These are phyloP conservation scores for Trypoxylus dichotomus DNA, from an alignment of 1,140 invertebrate species.

Conservation along the genomic window DNA sequence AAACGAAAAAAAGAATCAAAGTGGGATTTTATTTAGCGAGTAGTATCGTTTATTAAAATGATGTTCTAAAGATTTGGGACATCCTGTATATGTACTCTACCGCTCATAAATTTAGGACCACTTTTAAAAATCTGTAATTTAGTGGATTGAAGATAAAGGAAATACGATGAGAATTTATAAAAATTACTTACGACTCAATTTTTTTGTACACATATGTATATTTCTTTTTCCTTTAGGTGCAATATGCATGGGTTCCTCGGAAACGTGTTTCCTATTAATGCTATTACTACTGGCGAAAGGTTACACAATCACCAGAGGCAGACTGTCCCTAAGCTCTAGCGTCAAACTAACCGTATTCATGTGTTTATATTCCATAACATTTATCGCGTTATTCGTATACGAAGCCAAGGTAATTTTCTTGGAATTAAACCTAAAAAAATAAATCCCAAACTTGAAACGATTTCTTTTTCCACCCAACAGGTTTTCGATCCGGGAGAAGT, in stretches of 20 bases:
- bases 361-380: conserved; percentile 71
- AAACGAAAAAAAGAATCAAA: too few relatives aligned
- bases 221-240: conserved; percentile 60
- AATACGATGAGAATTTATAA: too few relatives aligned
- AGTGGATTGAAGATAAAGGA: too few relatives aligned
- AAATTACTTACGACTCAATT: too few relatives aligned
- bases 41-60: too few relatives aligned
- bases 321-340: conserved; percentile 67
- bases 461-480: conserved; percentile 53
- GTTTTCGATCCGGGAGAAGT: conserved; percentile 88
- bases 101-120: too few relatives aligned
- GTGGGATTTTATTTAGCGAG: too few relatives aligned
- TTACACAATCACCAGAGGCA: conserved; percentile 84
- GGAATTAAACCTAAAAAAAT: neutral
- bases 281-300: conserved; percentile 85
- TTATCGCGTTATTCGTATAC: conserved; percentile 75
- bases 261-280: conserved; percentile 74
- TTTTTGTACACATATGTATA: too few relatives aligned
- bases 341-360: conserved; percentile 82
- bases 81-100: too few relatives aligned
- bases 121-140: too few relatives aligned
- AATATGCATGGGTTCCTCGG: conserved; percentile 71
- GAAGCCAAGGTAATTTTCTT: conserved; percentile 63
- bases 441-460: too few relatives aligned
- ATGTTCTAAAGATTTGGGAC: too few relatives aligned